Base-by-base conservation (phyloP, 2,113 vertebrate species). In the Lycocorax pyrrhopterus region DNA sequence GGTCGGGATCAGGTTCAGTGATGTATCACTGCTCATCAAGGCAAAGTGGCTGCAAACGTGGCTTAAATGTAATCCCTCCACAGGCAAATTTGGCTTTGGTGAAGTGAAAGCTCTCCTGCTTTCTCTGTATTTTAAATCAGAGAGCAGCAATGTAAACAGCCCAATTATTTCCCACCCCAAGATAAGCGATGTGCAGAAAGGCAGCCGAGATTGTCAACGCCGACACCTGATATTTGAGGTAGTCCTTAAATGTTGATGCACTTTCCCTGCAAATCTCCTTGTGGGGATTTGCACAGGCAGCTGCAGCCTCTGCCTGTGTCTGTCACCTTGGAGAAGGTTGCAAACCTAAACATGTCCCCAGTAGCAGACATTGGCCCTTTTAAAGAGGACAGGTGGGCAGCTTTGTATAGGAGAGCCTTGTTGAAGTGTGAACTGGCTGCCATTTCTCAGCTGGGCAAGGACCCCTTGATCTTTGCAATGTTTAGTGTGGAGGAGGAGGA, bases 101-200 rank as follows among this genome's bases (percentile, higher is more conserved):
- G 10, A 39, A 47, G 33, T 71, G 51, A 83, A 92, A 93, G 21
- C 79, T 85, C 44, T 82, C 47, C 43, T 0, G 2, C 16, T 35
- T 94, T 35, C 37, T 77, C 68, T 47, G 6, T 51, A 13, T 90
- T 85, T 62, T 43, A 83, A 83, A 58, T 62, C 51, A 74, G 67
- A 69, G 32, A 30, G 26, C n/a, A 49, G 46, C 71, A 60, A 19
- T 46, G 37, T 52, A 85, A 96, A 69, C n/a, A 81, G 52, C 30
- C 67, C 59, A 86, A 64, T 93, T 93, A 81, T 84, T 92, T 94
- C 56, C 82, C 25, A 14, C 69, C 41, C 37, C 49, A n/a, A 69
- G 59, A 58, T 49, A 67, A 76, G 26, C 2, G 52, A 62, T 35
- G 37, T 66, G 51, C 63, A 63, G 13, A 83, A 74, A 78, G 72